phyloP scores from a whole-genome alignment of 2,113 vertebrate species.

The Platichthys stellatus region DNA sequence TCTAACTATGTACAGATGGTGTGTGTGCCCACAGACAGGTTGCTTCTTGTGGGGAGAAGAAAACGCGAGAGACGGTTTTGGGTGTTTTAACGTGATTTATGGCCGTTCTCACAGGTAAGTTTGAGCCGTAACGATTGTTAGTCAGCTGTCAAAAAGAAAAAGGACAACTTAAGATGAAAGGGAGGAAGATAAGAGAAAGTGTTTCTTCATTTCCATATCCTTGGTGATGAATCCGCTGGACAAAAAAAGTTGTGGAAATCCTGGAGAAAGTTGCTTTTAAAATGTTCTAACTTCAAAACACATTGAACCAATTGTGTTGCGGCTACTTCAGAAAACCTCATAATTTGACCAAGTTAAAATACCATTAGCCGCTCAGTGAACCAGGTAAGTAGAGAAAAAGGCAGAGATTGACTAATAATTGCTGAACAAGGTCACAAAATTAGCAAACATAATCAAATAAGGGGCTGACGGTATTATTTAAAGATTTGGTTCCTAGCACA shows the following conservation, averaged over 20 bases:
- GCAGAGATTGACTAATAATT: constrained; percentile 75
- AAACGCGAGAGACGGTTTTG: constrained; percentile 89
- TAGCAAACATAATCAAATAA: constrained; percentile 78
- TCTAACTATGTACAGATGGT: constrained; percentile 97
- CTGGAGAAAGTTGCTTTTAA: constrained; percentile 32
- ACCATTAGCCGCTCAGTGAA: constrained; percentile 79
- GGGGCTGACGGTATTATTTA: constrained; percentile 66
- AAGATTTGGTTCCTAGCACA: constrained; percentile 37
- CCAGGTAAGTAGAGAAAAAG: constrained; percentile 77
- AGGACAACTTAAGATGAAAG: constrained; percentile 82
- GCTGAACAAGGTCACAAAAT: constrained; percentile 80
- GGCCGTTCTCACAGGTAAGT: constrained; percentile 91
- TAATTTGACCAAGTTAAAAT: constrained; percentile 76
- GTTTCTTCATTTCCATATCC: constrained; percentile 57
- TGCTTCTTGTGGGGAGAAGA: constrained; percentile 85
- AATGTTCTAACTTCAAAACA: constrained; percentile 45
- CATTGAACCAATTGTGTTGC: constrained; percentile 66
- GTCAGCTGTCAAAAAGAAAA: constrained; percentile 88
- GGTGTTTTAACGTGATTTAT: constrained; percentile 99
- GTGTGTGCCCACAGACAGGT: constrained; percentile 93
- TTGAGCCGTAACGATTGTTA: constrained; percentile 94
- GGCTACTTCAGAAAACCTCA: constrained; percentile 55
- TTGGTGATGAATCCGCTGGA: constrained; percentile 38
- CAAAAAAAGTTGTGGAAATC: constrained; percentile 63
- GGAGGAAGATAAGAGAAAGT: constrained; percentile 28